These are phyloP conservation scores for Tetropium fuscum DNA, from an alignment of 2,888 invertebrate species.

Conservation along the genomic window DNA sequence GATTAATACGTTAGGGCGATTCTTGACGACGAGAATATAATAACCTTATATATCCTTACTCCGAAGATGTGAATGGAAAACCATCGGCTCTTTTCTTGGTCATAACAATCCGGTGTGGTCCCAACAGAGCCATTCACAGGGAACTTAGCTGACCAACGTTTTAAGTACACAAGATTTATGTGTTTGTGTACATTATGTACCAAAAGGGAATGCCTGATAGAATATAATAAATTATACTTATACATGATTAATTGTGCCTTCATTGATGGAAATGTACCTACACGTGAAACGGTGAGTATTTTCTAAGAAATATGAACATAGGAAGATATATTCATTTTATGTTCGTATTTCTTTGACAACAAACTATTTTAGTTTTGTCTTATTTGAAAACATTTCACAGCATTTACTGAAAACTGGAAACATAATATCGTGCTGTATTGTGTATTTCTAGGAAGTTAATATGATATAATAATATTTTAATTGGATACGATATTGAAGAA, in stretches of 20 bases:
- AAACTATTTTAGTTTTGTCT: no score
- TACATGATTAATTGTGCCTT: no score
- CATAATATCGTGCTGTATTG: no score
- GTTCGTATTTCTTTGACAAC: no score
- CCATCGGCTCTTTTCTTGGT: constrained; percentile 35
- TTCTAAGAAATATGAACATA: no score
- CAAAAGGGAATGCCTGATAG: constrained; percentile 28
- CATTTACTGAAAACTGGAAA: no score
- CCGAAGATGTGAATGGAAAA: constrained; percentile 10
- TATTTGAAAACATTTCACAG: no score
- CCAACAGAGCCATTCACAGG: constrained; percentile 31
- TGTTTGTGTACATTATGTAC: constrained; percentile 37
- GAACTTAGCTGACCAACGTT: constrained; percentile 44
- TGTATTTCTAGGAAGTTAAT: no score
- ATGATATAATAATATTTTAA: no score
- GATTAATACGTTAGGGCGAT: constrained; percentile 35
- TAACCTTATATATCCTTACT: constrained; percentile 25
- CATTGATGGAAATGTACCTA: constrained; percentile 10
- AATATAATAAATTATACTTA: constrained; percentile 33
- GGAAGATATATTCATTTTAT: no score
- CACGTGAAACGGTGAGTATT: no score
- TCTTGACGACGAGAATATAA: constrained; percentile 19
- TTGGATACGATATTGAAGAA: no score
- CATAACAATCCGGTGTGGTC: constrained; percentile 49
- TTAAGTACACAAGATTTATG: constrained; percentile 47